Evolutionary conservation across 2,888 invertebrate species (phyloP), one percentile per base, ranked within the genome.

Genomic region (Synergus gifuensis): DNA sequence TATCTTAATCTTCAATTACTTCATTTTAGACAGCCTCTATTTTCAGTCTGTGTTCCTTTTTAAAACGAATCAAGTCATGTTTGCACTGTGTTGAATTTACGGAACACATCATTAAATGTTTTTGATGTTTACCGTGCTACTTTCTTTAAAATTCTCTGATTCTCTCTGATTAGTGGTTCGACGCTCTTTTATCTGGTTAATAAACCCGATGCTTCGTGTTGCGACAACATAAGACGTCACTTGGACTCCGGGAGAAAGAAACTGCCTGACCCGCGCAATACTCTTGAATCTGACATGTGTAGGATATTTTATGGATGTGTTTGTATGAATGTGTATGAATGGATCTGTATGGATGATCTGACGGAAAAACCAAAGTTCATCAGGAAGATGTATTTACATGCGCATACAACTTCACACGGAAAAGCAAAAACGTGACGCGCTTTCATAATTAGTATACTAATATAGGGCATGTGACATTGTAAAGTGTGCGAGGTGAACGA

Each of bases 381-480:
- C 12, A 3, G 14, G n/a, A 69, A 9, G 28, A 36, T 73, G n/a
- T n/a, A 36, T 54, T 54, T 73, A 28, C 12, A 18, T 22, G 22
- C 12, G 49, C n/a, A 49, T 73, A 36, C n/a, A 54, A 49, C 46
- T 54, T 73, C 73, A 40, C 36, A 54, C 18, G 73, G 73, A 73
- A 73, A 73, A 73, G 36, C 73, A 73, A 73, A 11, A 54, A 54
- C 54, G 73, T 73, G 54, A 54, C 54, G 14, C n/a, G 73, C 49
- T 11, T 73, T 73, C 54, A 14, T 11, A 54, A 73, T 73, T 54
- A 54, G 16, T 36, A 54, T 73, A 36, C 54, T 54, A 54, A 49
- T 73, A 73, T 73, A 73, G 73, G 54, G 54, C 73, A 54, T n/a
- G 5, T n/a, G 73, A 73, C 73, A 73, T 73, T 73, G 36, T 73